phyloP scores from a whole-genome alignment of 2,797 vertebrate species.

The Gymnopithys bicolor region DNA sequence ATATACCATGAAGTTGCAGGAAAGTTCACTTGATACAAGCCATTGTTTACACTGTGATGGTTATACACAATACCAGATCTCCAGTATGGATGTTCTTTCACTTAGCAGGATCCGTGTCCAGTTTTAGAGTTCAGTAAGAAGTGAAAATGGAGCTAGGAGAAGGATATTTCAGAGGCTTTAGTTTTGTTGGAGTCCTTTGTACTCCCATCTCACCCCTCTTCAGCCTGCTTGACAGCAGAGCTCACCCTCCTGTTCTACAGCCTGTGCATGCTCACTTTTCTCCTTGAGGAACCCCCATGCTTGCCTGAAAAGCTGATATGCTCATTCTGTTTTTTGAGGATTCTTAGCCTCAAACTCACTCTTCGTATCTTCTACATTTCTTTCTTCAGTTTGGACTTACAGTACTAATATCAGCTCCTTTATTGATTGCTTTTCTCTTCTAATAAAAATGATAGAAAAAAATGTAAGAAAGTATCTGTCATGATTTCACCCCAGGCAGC shows the following conservation, averaged over 20 bases:
- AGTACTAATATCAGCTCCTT: not conserved
- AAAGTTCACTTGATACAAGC: not conserved
- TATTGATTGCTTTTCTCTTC: not conserved
- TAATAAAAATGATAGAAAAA: not conserved
- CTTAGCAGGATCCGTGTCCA: not conserved
- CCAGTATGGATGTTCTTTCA: not conserved
- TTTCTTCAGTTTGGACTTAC: not conserved
- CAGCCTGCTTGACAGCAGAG: not conserved
- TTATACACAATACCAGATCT: not conserved
- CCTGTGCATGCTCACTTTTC: not conserved
- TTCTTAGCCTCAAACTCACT: not conserved
- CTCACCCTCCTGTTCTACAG: not conserved
- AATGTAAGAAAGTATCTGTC: not conserved
- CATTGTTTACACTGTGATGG: not conserved
- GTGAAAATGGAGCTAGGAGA: not conserved
- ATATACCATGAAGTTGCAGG: not conserved
- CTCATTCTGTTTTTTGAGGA: not conserved
- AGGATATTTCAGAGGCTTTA: not conserved
- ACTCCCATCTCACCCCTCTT: not conserved
- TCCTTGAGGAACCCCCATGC: not conserved
- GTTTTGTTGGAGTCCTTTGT: not conserved
- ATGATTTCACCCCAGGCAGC: not conserved
- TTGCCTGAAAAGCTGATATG: not conserved
- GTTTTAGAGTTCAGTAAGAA: not conserved
- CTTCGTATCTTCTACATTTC: not conserved